phyloP scores from a whole-genome alignment of 2,797 vertebrate species.

The Arrhamphus sclerolepis region DNA sequence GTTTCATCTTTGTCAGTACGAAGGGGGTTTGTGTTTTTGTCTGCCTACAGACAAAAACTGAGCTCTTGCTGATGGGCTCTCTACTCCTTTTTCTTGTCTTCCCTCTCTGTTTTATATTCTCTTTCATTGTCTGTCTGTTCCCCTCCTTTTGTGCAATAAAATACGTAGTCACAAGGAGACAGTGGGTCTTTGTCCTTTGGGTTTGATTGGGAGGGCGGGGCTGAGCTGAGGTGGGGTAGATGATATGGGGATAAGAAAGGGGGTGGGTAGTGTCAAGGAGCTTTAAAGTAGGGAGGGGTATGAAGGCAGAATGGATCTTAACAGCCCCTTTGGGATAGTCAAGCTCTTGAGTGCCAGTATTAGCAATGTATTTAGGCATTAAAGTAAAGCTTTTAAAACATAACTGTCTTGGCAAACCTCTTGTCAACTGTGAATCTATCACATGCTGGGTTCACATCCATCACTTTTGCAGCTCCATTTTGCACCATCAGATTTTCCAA shows the following conservation, averaged over 20 bases:
- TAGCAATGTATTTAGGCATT: conserved; percentile 35
- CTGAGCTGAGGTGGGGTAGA: conserved; percentile 34
- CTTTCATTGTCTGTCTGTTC: conserved; percentile 46
- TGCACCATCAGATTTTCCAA: conserved; percentile 20
- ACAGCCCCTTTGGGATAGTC: conserved; percentile 57
- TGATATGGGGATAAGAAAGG: conserved; percentile 43
- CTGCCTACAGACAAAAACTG: conserved; percentile 11
- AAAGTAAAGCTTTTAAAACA: conserved; percentile 42
- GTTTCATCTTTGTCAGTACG: conserved; percentile 13
- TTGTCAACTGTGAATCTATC: conserved; percentile 29
- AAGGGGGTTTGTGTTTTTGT: conserved; percentile 19
- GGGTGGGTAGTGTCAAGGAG: conserved; percentile 17
- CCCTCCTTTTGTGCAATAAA: conserved; percentile 62
- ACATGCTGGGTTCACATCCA: conserved; percentile 35
- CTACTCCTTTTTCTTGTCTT: conserved; percentile 23
- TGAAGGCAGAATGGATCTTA: conserved; percentile 52
- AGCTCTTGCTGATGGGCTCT: conserved; percentile 10
- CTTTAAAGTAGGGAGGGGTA: conserved; percentile 41
- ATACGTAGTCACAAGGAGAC: conserved; percentile 54
- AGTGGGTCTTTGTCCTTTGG: conserved; percentile 74
- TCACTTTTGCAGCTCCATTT: conserved; percentile 3
- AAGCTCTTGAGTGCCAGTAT: conserved; percentile 33
- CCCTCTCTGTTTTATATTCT: conserved; percentile 35
- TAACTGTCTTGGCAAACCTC: conserved; percentile 19
- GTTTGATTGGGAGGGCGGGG: conserved; percentile 47